Base-by-base conservation (phyloP, 2,888 invertebrate species). In the Eupithecia vulgata region DNA sequence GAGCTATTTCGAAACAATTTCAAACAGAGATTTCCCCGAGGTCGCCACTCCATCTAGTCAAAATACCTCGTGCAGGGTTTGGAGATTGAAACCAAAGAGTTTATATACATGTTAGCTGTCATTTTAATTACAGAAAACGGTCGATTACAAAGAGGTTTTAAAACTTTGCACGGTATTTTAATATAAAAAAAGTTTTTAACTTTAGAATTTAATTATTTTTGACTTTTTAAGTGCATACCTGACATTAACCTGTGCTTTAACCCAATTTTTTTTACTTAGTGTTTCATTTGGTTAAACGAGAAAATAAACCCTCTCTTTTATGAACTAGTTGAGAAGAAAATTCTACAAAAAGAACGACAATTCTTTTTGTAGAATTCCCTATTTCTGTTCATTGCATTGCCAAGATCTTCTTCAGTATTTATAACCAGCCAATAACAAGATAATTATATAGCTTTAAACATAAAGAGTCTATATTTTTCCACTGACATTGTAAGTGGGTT, bases 1-100 rank as follows among this genome's bases (percentile, higher is more conserved):
- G 87, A 88, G 88, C 88, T 86, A 90, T 91, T 90, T 90, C 86
- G 87, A 89, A 91, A 91, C 92, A 91, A 91, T 92, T 90, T 90
- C 88, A 87, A 85, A 85, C 85, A 84, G 85, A 89, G 89, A 92
- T 92, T 92, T 92, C 91, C 92, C 92, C 73, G 78, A 81, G 88
- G 90, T 65, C 78, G 71, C 64, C 78, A 72, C 76, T 80, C 80
- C 76, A 78, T 79, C 77, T 77, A 70, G 71, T 78, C 68, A 71
- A 84, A 83, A 84, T 81, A 83, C 81, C 80, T 81, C 80, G 79
- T 81, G 78, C 78, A 81, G 77, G 77, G 78, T 77, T 78, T 77
- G 78, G 80, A 79, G 81, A 83, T 82, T 82, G 81, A 81, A 83
- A 80, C 79, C 76, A 68, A 78, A 78, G 82, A 76, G 72, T 76